phyloP scores from a whole-genome alignment of 2,797 vertebrate genomes.

The Acestrorhynchus altus region DNA sequence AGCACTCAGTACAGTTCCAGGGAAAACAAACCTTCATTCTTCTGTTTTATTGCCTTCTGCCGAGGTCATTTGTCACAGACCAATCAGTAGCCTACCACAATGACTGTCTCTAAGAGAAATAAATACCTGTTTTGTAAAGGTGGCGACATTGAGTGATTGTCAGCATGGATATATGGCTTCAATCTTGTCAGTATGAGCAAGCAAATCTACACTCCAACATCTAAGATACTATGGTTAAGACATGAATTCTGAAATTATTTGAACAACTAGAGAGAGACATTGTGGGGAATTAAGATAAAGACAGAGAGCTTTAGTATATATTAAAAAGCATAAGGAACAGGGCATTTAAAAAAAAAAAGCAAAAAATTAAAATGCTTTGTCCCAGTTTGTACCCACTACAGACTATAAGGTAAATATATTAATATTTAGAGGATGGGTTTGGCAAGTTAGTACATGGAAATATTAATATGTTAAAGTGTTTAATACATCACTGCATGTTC shows the following conservation, averaged over 20 bases:
- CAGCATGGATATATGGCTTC: not conserved
- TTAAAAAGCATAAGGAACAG: no score
- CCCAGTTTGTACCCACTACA: no score
- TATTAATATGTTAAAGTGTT: no score
- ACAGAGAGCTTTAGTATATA: no score
- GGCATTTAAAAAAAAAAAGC: no score
- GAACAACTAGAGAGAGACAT: no score
- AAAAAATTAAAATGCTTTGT: no score
- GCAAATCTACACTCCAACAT: not conserved
- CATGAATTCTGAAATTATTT: not conserved
- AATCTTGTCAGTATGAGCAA: not conserved
- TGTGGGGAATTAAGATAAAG: no score
- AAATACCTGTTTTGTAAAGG: conserved; percentile 51
- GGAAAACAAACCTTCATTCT: conserved; percentile 37
- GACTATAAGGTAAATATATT: no score
- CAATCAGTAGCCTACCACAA: conserved; percentile 32
- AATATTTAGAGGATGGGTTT: no score
- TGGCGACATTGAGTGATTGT: not conserved
- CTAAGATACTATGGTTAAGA: not conserved
- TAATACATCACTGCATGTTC: no score
- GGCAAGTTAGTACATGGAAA: no score
- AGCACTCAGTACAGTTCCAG: conserved; percentile 56
- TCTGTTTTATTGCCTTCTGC: conserved; percentile 18
- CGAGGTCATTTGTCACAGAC: conserved; percentile 32
- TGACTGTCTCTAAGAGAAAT: conserved; percentile 37